Evolutionary conservation across 2,888 invertebrate species (phyloP), one percentile per base, ranked within the genome.

Genomic region (Drosophila merina): DNA sequence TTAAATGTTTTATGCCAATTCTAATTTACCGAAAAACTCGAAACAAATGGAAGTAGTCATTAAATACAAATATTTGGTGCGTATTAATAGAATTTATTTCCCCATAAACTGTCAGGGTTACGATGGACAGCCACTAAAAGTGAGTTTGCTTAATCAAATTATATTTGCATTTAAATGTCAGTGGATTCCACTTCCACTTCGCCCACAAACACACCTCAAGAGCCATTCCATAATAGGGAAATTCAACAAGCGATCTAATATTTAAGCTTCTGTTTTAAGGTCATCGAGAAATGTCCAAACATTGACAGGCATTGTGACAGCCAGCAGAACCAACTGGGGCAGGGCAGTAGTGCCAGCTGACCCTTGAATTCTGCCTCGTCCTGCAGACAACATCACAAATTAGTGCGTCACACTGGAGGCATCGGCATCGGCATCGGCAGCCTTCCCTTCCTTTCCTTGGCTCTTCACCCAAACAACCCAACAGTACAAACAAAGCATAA

Each of bases 401-500:
- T 67, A 72, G 56, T 60, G 73, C 64, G 55, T 51, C 50, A 48
- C 28, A 25, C 58, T 36, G n/a, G 47, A 57, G 57, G 5, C 5
- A 48, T 20, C 20, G 20, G 20, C 5, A 48, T 20, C 20, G 20
- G 20, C 20, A 20, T 20, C 20, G 54, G 51, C 60, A 59, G 50
- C 62, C 50, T 45, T 10, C 4, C 14, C 30, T n/a, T 30, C 12
- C 14, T 14, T 4, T 26, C 14, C 48, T 40, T 40, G 60, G 9
- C 44, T 44, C 25, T 44, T 25, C 44, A 20, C 44, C 44, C 25
- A 44, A 25, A 44, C 25, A 10, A 25, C 44, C 44, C 10, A 4
- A 25, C 44, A 44, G 75, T 64, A 54, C 75, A 82, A 82, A 82
- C 80, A 82, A 72, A 79, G 40, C 76, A 82, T 77, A 82, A 82